Conservation (phyloP, 1,140 invertebrate species). For the Papilio glaucus region DNA sequence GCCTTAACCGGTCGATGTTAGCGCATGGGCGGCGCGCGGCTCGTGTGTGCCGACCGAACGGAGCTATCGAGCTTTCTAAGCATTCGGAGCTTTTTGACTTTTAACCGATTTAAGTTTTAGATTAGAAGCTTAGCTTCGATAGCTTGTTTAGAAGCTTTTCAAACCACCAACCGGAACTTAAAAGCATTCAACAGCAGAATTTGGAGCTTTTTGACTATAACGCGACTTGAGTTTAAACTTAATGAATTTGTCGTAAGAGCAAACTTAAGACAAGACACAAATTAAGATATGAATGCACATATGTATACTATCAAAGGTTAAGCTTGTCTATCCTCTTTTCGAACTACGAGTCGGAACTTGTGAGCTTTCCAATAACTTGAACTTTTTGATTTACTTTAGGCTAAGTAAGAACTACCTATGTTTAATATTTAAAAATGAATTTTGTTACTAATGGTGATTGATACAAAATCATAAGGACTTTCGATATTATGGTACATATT, state of each 20-base stretch:
- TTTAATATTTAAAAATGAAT: background rate
- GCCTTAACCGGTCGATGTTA: conserved; percentile 37
- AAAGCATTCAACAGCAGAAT: background rate
- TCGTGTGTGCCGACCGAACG: background rate
- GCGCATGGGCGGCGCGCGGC: conserved; percentile 9
- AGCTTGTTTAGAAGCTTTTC: too few relatives aligned
- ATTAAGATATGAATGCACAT: too few relatives aligned
- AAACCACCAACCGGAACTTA: background rate
- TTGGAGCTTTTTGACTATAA: background rate
- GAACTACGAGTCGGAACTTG: background rate
- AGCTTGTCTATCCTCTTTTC: background rate
- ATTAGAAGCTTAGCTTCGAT: too few relatives aligned
- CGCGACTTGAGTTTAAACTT: background rate
- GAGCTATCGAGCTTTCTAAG: background rate
- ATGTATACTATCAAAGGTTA: too few relatives aligned
- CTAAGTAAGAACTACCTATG: too few relatives aligned
- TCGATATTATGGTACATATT: background rate
- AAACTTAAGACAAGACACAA: background rate
- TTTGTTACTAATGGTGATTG: background rate
- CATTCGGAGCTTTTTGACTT: conserved; percentile 7
- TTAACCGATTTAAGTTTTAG: background rate
- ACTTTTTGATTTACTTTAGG: background rate
- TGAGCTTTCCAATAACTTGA: background rate
- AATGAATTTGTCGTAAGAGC: background rate
- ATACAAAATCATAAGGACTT: too few relatives aligned